Conservation (phyloP, 2,797 vertebrate species). For the Cryptoprocta ferox region DNA sequence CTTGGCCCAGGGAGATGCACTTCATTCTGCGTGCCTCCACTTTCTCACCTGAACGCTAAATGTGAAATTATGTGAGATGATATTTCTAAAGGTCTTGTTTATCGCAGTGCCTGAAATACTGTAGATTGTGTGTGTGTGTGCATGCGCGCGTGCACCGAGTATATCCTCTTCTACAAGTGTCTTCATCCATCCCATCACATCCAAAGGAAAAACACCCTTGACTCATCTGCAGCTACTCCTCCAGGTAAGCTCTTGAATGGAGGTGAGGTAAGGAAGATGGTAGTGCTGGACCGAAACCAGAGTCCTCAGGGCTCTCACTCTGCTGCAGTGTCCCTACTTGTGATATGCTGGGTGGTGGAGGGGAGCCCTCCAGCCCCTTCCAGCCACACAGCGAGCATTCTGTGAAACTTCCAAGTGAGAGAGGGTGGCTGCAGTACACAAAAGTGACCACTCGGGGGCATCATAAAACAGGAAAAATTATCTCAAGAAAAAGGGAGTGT, state of each 20-base stretch:
- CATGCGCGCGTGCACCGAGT: background rate
- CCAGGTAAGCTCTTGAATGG: background rate
- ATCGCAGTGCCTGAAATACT: background rate
- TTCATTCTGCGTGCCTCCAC: background rate
- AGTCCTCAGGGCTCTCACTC: background rate
- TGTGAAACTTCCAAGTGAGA: background rate
- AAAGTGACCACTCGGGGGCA: constrained; percentile 21
- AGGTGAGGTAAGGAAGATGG: background rate
- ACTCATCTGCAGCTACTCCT: background rate
- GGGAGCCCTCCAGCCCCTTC: background rate
- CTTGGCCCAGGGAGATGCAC: fast-evolving
- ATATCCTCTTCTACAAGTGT: background rate
- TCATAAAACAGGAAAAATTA: constrained; percentile 6
- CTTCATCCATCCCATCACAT: background rate
- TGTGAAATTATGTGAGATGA: background rate
- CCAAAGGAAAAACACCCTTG: background rate
- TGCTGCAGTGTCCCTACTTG: background rate
- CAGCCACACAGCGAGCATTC: fast-evolving
- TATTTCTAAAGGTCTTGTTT: background rate
- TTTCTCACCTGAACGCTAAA: background rate
- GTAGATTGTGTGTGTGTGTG: too few species aligned
- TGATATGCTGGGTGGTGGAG: background rate
- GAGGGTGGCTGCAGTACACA: background rate
- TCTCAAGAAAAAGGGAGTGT: background rate
- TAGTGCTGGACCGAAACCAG: background rate